Percentiles rank a stretch among this genome's conserved stretches.
Evolutionary conservation across 1,140 invertebrate species (phyloP).

Genomic region (Sarcophaga bullata): DNA sequence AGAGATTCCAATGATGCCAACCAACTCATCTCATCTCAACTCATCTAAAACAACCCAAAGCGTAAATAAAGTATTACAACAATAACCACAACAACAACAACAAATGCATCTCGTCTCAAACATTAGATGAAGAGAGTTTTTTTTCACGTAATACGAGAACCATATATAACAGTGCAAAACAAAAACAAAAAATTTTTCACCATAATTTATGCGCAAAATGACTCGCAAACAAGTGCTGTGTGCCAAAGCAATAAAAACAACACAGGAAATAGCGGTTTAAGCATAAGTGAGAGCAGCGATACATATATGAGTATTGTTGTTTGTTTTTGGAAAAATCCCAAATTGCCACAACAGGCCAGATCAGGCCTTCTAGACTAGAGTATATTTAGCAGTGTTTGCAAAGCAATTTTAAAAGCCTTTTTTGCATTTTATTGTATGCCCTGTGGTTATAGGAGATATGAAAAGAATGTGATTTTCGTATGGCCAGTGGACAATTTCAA

Average conservation of each 20-base stretch:
- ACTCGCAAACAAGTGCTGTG: neutral
- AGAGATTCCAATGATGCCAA: neutral
- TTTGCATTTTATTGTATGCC: neutral
- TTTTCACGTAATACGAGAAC: neutral
- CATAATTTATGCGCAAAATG: constrained; percentile 9
- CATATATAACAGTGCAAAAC: neutral
- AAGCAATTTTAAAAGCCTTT: neutral
- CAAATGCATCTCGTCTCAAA: neutral
- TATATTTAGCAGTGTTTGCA: neutral
- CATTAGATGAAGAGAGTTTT: neutral
- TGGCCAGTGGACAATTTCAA: neutral
- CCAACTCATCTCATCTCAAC: neutral
- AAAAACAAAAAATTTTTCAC: neutral
- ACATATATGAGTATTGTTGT: neutral
- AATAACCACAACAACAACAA: no score
- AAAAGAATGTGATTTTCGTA: neutral
- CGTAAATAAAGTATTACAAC: neutral
- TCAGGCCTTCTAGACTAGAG: neutral
- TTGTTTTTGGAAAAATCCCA: neutral
- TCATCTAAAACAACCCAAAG: neutral
- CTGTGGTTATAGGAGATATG: neutral
- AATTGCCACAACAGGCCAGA: neutral
- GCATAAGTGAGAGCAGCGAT: neutral
- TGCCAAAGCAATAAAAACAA: constrained; percentile 16
- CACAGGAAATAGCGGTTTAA: neutral